Percentiles rank a stretch among this genome's conserved stretches.
Conservation (phyloP, 2,888 invertebrate genomes). For the Incurvaria masculella region DNA sequence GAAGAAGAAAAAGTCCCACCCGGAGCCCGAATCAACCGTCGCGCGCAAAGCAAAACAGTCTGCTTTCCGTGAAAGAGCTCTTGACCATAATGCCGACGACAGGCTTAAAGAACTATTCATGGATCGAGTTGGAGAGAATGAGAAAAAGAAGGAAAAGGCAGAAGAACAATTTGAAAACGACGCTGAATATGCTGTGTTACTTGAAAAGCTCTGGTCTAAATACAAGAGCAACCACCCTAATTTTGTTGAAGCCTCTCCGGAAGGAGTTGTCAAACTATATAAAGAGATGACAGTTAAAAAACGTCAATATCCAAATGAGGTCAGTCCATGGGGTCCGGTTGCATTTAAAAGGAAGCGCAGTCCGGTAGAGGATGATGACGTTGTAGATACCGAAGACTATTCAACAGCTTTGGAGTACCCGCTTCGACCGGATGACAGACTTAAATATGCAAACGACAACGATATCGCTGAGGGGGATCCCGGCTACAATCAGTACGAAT, state of each 20-base stretch:
- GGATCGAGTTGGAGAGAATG: conserved; percentile 33
- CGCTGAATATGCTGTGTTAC: conserved; percentile 50
- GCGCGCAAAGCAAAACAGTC: conserved; percentile 31
- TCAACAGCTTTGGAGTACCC: not conserved
- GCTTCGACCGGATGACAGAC: not conserved
- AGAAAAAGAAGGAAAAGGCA: conserved; percentile 27
- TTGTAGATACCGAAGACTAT: conserved; percentile 11
- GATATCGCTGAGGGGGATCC: not conserved
- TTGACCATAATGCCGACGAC: conserved; percentile 40
- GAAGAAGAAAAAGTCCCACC: conserved; percentile 45
- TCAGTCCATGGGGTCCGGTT: conserved; percentile 41
- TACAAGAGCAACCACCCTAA: conserved; percentile 45
- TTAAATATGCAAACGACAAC: not conserved
- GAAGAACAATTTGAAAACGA: conserved; percentile 38
- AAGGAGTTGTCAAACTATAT: conserved; percentile 45
- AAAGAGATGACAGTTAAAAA: conserved; percentile 48
- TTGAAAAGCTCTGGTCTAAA: conserved; percentile 57
- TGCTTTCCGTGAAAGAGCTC: conserved; percentile 43
- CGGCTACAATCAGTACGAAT: too few relatives aligned
- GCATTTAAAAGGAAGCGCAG: conserved; percentile 51
- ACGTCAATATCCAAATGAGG: conserved; percentile 34
- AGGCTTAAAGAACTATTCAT: conserved; percentile 39
- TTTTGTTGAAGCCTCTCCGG: conserved; percentile 32
- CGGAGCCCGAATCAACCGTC: conserved; percentile 20
- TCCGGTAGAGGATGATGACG: conserved; percentile 23